Evolutionary conservation across 2,797 vertebrate species (phyloP).

Genomic region (Myotis vivesi): DNA sequence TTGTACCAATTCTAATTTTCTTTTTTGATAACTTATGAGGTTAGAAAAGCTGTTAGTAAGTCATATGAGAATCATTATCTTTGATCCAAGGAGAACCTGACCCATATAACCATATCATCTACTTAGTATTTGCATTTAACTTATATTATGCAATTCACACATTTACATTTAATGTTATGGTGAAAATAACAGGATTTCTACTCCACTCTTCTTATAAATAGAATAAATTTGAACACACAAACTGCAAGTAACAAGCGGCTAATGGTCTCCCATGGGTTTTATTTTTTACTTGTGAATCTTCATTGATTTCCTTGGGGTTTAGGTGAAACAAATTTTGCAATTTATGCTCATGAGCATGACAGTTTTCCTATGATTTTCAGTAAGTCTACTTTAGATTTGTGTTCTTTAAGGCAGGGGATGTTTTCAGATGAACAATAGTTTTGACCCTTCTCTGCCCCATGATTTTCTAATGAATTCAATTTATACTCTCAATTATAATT

Average conservation of each 20-base stretch:
- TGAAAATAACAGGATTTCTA: neutral
- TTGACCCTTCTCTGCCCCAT: neutral
- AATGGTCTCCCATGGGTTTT: neutral
- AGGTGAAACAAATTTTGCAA: constrained; percentile 10
- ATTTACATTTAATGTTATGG: neutral
- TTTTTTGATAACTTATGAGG: neutral
- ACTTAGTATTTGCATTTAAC: neutral
- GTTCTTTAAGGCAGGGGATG: neutral
- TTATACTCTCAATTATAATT: neutral
- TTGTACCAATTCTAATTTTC: neutral
- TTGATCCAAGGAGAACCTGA: neutral
- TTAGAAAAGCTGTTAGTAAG: constrained; percentile 10
- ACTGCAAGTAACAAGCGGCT: neutral
- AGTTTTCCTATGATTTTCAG: neutral
- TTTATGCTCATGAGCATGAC: neutral
- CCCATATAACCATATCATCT: neutral
- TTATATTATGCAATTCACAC: neutral
- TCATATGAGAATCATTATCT: constrained; percentile 21
- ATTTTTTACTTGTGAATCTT: constrained; percentile 21
- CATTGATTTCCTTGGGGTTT: constrained; percentile 26
- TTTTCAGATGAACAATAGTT: neutral
- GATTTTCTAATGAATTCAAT: neutral
- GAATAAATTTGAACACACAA: neutral
- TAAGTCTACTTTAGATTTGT: neutral
- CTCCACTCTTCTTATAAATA: neutral